A percentile compares a stretch with the other conserved stretches of the same genome.
Evolutionary conservation across 2,797 vertebrate genomes (phyloP).

Genomic region (Esox masquinongy): DNA sequence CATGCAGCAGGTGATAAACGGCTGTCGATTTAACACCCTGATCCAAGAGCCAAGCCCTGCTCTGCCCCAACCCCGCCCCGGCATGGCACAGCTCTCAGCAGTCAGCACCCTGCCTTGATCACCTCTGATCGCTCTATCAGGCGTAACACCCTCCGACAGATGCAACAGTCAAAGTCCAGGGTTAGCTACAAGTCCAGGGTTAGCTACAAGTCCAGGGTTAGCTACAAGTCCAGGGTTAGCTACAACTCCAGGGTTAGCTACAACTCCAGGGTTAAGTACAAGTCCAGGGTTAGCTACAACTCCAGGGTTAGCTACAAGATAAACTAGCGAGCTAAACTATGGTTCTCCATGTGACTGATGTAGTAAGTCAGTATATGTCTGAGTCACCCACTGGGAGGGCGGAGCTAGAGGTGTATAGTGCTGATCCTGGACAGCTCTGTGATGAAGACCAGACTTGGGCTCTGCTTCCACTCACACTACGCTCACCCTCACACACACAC

Average conservation of each 20-base stretch:
- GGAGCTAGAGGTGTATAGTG: not conserved
- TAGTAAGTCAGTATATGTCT: too few relatives aligned
- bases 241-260: not conserved
- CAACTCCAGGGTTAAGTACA: too few relatives aligned
- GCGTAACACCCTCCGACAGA: not conserved
- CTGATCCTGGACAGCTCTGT: constrained; percentile 64
- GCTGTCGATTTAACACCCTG: constrained; percentile 60
- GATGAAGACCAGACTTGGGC: constrained; percentile 74
- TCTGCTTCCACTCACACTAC: constrained; percentile 70
- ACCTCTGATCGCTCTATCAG: constrained; percentile 37
- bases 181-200: not conserved
- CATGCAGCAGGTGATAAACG: constrained; percentile 62
- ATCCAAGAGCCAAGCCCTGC: constrained; percentile 52
- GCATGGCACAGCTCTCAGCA: constrained; percentile 50
- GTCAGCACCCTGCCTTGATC: constrained; percentile 40
- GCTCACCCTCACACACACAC: constrained; percentile 23
- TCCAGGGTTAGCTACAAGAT: too few relatives aligned
- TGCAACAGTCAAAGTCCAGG: not conserved
- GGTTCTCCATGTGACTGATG: too few relatives aligned
- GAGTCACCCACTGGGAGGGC: not conserved
- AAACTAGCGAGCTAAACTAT: too few relatives aligned
- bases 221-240: too few relatives aligned
- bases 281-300: too few relatives aligned
- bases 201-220: too few relatives aligned
- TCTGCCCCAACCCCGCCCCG: constrained; percentile 22